Evolutionary conservation across 2,888 invertebrate species (phyloP).

Genomic region (Anarsia innoxiella): DNA sequence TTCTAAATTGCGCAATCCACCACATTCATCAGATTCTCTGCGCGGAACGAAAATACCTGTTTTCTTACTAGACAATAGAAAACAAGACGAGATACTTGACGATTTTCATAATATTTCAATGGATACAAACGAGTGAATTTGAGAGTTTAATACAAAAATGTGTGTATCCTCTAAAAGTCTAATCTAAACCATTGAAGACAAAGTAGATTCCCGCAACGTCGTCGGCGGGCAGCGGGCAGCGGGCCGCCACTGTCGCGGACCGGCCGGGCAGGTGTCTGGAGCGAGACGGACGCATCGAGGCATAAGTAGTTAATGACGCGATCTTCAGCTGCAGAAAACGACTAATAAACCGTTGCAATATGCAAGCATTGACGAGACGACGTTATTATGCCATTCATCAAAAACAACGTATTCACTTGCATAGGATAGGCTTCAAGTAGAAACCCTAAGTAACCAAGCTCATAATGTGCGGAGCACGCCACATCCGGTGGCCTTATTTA

Average conservation of each 20-base stretch:
- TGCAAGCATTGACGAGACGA: background rate
- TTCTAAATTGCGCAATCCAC: conserved; percentile 38
- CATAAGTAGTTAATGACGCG: conserved; percentile 40
- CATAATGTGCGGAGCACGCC: conserved; percentile 19
- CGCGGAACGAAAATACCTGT: conserved; percentile 39
- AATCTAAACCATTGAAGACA: conserved; percentile 61
- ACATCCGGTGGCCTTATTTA: conserved; percentile 41
- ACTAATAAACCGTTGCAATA: conserved; percentile 30
- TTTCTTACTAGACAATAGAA: conserved; percentile 47
- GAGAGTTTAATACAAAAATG: conserved; percentile 73
- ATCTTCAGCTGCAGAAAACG: conserved; percentile 42
- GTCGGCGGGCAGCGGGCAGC: conserved; percentile 28
- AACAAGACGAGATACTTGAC: conserved; percentile 38
- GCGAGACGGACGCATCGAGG: conserved; percentile 45
- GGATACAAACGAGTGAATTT: conserved; percentile 65
- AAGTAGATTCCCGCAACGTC: conserved; percentile 60
- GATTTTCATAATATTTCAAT: no score
- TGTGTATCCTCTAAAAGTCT: conserved; percentile 43
- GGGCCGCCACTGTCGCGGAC: no score
- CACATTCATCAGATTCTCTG: conserved; percentile 34
- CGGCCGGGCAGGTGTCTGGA: conserved; percentile 53
- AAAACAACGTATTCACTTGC: no score
- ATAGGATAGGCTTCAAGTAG: no score
- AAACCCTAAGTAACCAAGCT: no score
- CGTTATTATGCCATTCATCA: no score